These are phyloP conservation scores for Eucera pruinosa DNA, from an alignment of 2,888 invertebrate species.

Conservation along the genomic window DNA sequence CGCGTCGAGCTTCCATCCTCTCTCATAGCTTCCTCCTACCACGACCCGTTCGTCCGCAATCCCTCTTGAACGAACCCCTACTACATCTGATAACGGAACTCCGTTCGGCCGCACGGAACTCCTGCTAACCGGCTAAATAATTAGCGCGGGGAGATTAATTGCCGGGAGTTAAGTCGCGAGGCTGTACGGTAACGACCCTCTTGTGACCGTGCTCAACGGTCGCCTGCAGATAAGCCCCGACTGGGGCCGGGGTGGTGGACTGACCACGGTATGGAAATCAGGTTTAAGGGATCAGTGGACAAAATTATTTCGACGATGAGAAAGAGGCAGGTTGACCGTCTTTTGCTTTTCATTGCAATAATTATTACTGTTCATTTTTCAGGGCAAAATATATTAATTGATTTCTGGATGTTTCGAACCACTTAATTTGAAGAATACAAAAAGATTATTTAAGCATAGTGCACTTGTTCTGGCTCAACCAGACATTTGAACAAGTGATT, in stretches of 20 bases:
- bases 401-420: too few relatives aligned
- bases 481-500: too few relatives aligned
- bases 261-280: slow-evolving; percentile 29
- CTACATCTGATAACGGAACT: slow-evolving; percentile 71
- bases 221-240: background rate
- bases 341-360: background rate
- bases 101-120: slow-evolving; percentile 68
- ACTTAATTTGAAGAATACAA: too few relatives aligned
- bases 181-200: slow-evolving; percentile 58
- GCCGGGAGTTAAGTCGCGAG: slow-evolving; percentile 75
- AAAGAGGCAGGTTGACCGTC: background rate
- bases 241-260: background rate
- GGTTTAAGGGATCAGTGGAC: background rate
- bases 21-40: background rate
- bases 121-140: slow-evolving; percentile 80
- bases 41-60: background rate
- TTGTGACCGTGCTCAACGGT: slow-evolving; percentile 36
- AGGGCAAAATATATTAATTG: too few relatives aligned
- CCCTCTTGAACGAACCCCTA: slow-evolving; percentile 63
- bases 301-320: background rate
- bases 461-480: too few relatives aligned
- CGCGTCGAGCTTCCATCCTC: slow-evolving; percentile 16
- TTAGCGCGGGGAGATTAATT: slow-evolving; percentile 81
- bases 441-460: too few relatives aligned
- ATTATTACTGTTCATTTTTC: too few relatives aligned